phyloP scores from a whole-genome alignment of 2,113 vertebrate genomes.

The Eulacestoma nigropectus region DNA sequence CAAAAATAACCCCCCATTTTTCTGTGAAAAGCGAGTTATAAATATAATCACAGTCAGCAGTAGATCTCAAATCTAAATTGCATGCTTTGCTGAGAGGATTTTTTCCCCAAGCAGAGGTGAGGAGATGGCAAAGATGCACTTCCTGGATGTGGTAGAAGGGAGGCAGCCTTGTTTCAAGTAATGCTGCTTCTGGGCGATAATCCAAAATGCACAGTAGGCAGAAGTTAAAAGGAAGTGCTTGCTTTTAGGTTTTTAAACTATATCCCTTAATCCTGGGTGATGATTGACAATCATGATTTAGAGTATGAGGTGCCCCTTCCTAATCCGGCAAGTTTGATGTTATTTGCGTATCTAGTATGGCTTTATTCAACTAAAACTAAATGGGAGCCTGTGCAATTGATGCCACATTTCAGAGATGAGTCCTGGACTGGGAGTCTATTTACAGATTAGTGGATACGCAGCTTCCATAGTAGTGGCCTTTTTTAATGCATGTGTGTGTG shows the following conservation, averaged over 20 bases:
- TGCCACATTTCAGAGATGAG: slow-evolving; percentile 74
- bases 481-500: slow-evolving; percentile 5
- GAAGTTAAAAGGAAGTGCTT: slow-evolving; percentile 95
- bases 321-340: slow-evolving; percentile 99
- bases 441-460: slow-evolving; percentile 76
- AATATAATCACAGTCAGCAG: slow-evolving; percentile 56
- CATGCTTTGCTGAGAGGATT: slow-evolving; percentile 50
- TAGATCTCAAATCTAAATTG: slow-evolving; percentile 58
- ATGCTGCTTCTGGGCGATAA: slow-evolving; percentile 75
- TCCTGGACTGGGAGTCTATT: slow-evolving; percentile 75
- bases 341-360: slow-evolving; percentile 98
- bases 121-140: slow-evolving; percentile 68
- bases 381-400: slow-evolving; percentile 78
- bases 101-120: background rate
- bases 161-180: slow-evolving; percentile 96
- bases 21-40: slow-evolving; percentile 48
- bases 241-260: slow-evolving; percentile 99
- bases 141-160: slow-evolving; percentile 72
- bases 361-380: slow-evolving; percentile 84
- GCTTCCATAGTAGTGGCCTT: slow-evolving; percentile 57
- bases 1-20: slow-evolving; percentile 69
- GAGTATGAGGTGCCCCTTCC: slow-evolving; percentile 97
- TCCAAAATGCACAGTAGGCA: slow-evolving; percentile 83
- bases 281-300: slow-evolving; percentile 99
- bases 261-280: slow-evolving; percentile 99